phyloP scores from a whole-genome alignment of 2,113 vertebrate species.

The Phyllopteryx taeniolatus region DNA sequence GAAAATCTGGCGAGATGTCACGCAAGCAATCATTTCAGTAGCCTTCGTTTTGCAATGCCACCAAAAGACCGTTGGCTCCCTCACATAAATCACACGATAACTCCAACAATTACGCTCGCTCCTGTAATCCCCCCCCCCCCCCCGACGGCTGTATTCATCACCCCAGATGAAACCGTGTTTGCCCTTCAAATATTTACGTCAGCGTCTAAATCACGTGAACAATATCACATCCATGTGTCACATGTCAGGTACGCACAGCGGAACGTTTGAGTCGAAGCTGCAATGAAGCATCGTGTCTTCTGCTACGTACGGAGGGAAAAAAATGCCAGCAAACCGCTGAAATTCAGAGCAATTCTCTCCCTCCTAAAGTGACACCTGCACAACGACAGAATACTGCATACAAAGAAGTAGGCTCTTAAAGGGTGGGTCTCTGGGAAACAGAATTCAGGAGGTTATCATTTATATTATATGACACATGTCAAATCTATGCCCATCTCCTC shows the following conservation, averaged over 20 bases:
- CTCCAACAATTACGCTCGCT: constrained; percentile 24
- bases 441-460: constrained; percentile 21
- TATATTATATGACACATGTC: constrained; percentile 19
- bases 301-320: background rate
- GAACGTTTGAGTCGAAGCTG: background rate
- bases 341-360: background rate
- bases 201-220: constrained; percentile 29
- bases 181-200: constrained; percentile 50
- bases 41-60: constrained; percentile 31
- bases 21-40: constrained; percentile 40
- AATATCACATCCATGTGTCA: constrained; percentile 26
- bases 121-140: constrained; percentile 42
- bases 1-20: constrained; percentile 30
- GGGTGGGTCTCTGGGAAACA: constrained; percentile 10
- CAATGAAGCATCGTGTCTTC: background rate
- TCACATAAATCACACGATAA: constrained; percentile 42
- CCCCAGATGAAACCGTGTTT: constrained; percentile 35
- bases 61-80: constrained; percentile 42
- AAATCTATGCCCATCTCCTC: constrained; percentile 10
- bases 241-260: background rate
- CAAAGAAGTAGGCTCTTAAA: background rate
- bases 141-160: constrained; percentile 28
- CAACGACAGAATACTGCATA: background rate
- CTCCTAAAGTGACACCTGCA: constrained; percentile 1
- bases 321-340: background rate